These are phyloP conservation scores for Eudemis profundana DNA, from an alignment of 2,888 invertebrate species.

Conservation along the genomic window DNA sequence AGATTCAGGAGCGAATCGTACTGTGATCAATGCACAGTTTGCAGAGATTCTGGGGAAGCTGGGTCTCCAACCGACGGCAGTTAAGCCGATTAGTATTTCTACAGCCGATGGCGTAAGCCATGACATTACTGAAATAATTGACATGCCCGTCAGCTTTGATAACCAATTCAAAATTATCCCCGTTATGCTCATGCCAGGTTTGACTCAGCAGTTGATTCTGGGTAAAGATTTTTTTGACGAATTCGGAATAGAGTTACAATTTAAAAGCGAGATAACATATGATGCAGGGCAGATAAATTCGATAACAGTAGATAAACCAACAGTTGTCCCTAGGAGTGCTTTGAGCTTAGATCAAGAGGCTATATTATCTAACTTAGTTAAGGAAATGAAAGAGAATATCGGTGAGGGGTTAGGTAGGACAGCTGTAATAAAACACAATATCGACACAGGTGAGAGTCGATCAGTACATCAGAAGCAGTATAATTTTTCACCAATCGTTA, in stretches of 20 bases:
- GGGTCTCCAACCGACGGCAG: constrained; percentile 13
- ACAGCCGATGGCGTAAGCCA: constrained; percentile 39
- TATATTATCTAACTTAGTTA: constrained; percentile 14
- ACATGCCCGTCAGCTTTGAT: constrained; percentile 23
- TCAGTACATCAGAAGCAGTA: constrained; percentile 35
- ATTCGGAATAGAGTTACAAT: constrained; percentile 27
- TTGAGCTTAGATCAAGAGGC: background rate
- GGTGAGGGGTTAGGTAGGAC: constrained; percentile 40
- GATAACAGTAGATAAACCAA: background rate
- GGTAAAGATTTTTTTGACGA: constrained; percentile 36
- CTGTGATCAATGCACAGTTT: constrained; percentile 27
- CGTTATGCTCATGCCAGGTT: constrained; percentile 27
- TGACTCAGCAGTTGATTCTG: constrained; percentile 36
- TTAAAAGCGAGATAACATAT: background rate
- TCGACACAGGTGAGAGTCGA: background rate
- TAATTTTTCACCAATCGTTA: constrained; percentile 22
- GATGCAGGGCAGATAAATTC: background rate
- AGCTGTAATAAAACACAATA: background rate
- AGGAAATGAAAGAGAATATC: constrained; percentile 5
- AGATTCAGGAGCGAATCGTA: constrained; percentile 38
- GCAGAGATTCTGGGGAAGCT: constrained; percentile 11
- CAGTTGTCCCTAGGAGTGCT: background rate
- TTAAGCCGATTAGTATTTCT: constrained; percentile 7
- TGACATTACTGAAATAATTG: constrained; percentile 9
- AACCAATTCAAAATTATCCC: constrained; percentile 29